Evolutionary conservation across 1,140 invertebrate species (phyloP), one percentile per base, ranked within the genome.

Genomic region (Zaprionus gabonicus): DNA sequence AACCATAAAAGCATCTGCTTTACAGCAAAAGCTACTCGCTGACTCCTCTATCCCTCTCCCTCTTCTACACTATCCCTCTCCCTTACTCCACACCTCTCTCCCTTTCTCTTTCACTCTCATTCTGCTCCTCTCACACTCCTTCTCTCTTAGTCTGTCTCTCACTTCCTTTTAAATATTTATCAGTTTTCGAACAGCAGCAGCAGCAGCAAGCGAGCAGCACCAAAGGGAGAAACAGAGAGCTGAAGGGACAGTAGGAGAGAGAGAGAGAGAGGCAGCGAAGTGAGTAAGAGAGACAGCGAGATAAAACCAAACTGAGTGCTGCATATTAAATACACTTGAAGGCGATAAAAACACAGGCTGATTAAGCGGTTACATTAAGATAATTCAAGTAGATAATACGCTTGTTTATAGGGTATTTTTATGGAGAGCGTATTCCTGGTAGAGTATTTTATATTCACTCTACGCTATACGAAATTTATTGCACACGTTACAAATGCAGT

Each of bases 161-260:
- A 28, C 27, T 56, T 31, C 7, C 74, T 80, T 66, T 87, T 72
- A 86, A 86, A 82, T 87, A 86, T 86, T 86, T 83, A 86, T 83
- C 81, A 75, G 69, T 28, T 71, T 46, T 64, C 73, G 55, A 64
- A 64, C 67, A 71, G 67, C 59, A 75, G 41, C 60, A 59, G 58
- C n/a, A n/a, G n/a, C 15, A 25, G 46, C 49, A 23, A 31, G 23
- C 23, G 23, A 23, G 23, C 23, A 23, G 23, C 53, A 20, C 20
- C 20, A 65, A 9, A 44, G 25, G 20, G 9, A 62, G 46, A 9
- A 46, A 69, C 25, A 62, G 15, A 41, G 12, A 51, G 46, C 0
- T 2, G 28, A 31, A 7, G 28, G 1, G 1, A 31, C 20, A 49
- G 12, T 15, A 23, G 25, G 9, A 41, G 46, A 5, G 53, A 69